phyloP scores from a whole-genome alignment of 2,888 invertebrate species.

The Chaitophorus viminalis region DNA sequence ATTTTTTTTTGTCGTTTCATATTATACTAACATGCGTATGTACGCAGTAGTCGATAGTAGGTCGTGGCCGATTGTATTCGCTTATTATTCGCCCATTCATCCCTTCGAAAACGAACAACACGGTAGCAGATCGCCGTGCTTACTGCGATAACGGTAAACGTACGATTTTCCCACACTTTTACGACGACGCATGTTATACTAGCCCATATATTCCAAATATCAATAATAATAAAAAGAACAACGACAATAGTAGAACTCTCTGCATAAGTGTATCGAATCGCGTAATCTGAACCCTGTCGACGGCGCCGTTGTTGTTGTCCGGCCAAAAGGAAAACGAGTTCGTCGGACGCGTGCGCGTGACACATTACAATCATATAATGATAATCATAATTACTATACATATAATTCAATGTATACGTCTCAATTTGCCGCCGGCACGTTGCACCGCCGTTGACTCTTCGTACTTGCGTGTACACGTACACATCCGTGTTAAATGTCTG shows the following conservation, averaged over 20 bases:
- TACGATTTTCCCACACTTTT: constrained; percentile 19
- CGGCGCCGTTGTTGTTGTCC: constrained; percentile 37
- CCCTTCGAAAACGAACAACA: background rate
- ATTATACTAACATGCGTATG: too few relatives aligned
- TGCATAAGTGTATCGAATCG: constrained; percentile 28
- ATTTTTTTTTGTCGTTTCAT: too few relatives aligned
- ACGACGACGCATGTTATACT: background rate
- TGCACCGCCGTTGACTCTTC: background rate
- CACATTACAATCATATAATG: background rate
- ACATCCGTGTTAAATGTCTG: constrained; percentile 16
- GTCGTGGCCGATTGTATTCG: too few relatives aligned
- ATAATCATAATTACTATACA: too few relatives aligned
- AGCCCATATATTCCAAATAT: background rate
- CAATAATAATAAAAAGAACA: background rate
- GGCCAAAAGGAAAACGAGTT: constrained; percentile 43
- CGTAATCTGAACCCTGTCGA: constrained; percentile 37
- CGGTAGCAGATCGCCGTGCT: background rate
- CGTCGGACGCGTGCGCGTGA: background rate
- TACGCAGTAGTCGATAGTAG: too few relatives aligned
- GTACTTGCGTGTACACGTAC: background rate
- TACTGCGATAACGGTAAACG: too few relatives aligned
- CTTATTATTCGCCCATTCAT: too few relatives aligned
- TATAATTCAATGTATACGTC: background rate
- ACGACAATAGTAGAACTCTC: background rate
- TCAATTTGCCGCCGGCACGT: background rate